phyloP scores from a whole-genome alignment of 2,888 invertebrate species.

The Platycheirus rosarum region DNA sequence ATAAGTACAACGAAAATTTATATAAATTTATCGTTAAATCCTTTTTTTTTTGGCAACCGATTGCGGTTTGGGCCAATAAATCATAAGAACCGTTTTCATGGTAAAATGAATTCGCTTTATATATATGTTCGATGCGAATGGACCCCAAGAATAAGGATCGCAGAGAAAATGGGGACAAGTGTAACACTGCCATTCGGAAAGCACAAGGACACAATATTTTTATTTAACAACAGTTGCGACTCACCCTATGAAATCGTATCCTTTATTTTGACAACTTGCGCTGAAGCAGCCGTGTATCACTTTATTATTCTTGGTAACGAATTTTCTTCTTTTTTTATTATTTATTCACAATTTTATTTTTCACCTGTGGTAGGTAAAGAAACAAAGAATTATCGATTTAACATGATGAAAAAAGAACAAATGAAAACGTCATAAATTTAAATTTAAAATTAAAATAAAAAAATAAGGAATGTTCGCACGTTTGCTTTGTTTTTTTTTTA shows the following conservation, averaged over 20 bases:
- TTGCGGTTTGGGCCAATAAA: slow-evolving; percentile 45
- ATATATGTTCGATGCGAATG: too few species aligned
- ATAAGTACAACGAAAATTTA: slow-evolving; percentile 25
- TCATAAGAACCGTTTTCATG: slow-evolving; percentile 57
- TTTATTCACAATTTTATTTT: slow-evolving; percentile 53
- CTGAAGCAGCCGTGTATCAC: slow-evolving; percentile 38
- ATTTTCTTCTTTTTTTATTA: slow-evolving; percentile 1
- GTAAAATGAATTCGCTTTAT: slow-evolving; percentile 40
- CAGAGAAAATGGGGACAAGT: slow-evolving; percentile 56
- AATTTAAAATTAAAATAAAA: slow-evolving; percentile 13
- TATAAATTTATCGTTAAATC: slow-evolving; percentile 10
- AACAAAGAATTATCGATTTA: slow-evolving; percentile 58
- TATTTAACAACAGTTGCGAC: slow-evolving; percentile 27
- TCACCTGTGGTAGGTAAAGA: slow-evolving; percentile 49
- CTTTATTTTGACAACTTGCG: slow-evolving; percentile 44
- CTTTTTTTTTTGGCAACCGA: slow-evolving; percentile 48
- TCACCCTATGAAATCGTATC: slow-evolving; percentile 56
- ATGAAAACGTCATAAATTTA: slow-evolving; percentile 9
- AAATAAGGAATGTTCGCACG: slow-evolving; percentile 34
- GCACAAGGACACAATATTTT: not conserved
- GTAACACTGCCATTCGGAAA: slow-evolving; percentile 40
- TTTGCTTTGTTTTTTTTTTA: slow-evolving; percentile 28
- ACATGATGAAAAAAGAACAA: slow-evolving; percentile 36
- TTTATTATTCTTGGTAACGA: slow-evolving; percentile 29
- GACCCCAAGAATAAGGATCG: too few species aligned